Base-by-base conservation (phyloP, 92 coral and sea anemone genomes). In the Epizoanthus fatuus region DNA sequence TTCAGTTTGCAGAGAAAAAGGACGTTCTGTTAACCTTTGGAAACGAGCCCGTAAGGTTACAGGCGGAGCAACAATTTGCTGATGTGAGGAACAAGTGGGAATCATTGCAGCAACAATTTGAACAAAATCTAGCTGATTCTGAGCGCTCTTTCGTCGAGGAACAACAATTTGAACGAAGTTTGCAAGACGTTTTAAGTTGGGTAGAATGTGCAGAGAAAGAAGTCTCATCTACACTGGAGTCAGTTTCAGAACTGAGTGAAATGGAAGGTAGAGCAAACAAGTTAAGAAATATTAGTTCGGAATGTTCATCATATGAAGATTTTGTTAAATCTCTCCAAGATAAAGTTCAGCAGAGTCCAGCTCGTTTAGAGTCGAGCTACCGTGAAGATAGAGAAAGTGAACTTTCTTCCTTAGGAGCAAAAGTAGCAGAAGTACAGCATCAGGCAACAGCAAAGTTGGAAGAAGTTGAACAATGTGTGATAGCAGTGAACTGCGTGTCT, bases 131-230 rank as follows among this genome's bases (percentile, higher is more conserved):
- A 11, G 86, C 87, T 8, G 94, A 92, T 10, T 75, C 74, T 12
- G 92, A 90, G 80, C 74, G 86, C 45, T 63, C 72, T 32, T 74
- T 90, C 15, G 86, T 84, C 16, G 81, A 86, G 13, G 86, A 90
- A 74, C 85, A 81, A 29, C 89, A 95, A 25, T 63, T 95, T 5
- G 87, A 85, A 45, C 84, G 86, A 39, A 90, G 93, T 75, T 67
- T 92, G 38, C 85, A 83, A 15, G 91, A 92, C 39, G 91, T 91
- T 74, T 85, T 90, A 4, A 84, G 75, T 15, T 92, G 98, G 95
- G 56, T 95, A 51, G 88, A 90, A 44, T 75, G 52, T 60, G 73
- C 91, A 10, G 94, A 90, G 72, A 87, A 87, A 51, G 96, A 92
- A 39, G 51, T 90, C 69, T 87, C 91, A 7, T 72, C 78, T 0